A percentile compares a stretch with the other conserved stretches of the same genome.
These are phyloP conservation scores for Deilephila elpenor DNA, from an alignment of 2,888 invertebrate species.

Conservation along the genomic window DNA sequence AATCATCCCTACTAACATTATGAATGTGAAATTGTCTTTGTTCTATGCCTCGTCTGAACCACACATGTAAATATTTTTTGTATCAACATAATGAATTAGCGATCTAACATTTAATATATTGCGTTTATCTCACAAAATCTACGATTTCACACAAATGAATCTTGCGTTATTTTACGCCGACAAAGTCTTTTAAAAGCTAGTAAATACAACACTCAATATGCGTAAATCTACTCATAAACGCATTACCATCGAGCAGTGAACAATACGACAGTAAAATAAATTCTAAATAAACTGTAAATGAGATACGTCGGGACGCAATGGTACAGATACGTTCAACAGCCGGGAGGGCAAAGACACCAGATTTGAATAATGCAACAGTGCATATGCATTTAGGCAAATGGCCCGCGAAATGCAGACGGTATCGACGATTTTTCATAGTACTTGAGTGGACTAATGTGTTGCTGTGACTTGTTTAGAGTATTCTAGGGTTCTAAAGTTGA, in stretches of 20 bases:
- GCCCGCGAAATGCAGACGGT: conserved; percentile 12
- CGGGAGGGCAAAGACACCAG: conserved; percentile 17
- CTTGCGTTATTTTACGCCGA: no score
- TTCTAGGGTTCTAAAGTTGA: neutral
- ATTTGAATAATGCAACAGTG: conserved; percentile 26
- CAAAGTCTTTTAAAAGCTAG: no score
- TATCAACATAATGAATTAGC: no score
- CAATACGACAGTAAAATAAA: neutral
- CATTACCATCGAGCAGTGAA: neutral
- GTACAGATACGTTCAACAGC: conserved; percentile 4
- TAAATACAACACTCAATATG: no score
- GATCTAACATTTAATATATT: no score
- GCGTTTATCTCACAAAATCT: no score
- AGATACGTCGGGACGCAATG: conserved; percentile 6
- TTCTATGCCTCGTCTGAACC: no score
- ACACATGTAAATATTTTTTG: no score
- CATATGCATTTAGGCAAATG: conserved; percentile 26
- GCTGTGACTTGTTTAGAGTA: neutral
- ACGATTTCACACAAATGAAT: no score
- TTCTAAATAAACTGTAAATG: conserved; percentile 1
- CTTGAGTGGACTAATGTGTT: neutral
- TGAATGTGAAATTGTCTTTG: no score
- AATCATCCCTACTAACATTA: no score
- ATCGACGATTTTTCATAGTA: conserved; percentile 2
- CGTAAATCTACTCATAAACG: neutral